Evolutionary conservation across 1,140 invertebrate species (phyloP).

Genomic region (Aphaenogaster floridana): DNA sequence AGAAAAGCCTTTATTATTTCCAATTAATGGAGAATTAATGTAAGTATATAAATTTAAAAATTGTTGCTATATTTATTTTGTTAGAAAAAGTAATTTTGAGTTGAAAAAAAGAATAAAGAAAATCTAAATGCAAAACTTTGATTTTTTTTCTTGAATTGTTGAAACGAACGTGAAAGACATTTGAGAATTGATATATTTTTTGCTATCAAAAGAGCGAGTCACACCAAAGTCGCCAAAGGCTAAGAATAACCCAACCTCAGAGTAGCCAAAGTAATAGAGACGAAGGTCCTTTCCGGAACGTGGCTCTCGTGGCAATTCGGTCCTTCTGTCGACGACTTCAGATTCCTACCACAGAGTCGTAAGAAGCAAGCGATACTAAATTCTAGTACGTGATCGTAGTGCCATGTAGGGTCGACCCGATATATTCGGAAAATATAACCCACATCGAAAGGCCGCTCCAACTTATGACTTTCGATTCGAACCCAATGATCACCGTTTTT

Average conservation of each 20-base stretch:
- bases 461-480: conserved; percentile 30
- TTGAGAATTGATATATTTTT: conserved; percentile 34
- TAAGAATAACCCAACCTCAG: conserved; percentile 38
- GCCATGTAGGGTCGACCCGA: conserved; percentile 14
- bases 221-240: background rate
- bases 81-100: background rate
- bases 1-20: background rate
- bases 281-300: conserved; percentile 42
- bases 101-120: background rate
- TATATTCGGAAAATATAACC: conserved; percentile 56
- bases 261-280: conserved; percentile 52
- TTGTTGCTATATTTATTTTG: background rate
- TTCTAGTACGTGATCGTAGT: conserved; percentile 64
- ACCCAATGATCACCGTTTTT: background rate
- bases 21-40: background rate
- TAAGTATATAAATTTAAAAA: background rate
- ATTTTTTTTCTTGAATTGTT: background rate
- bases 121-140: background rate
- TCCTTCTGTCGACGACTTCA: conserved; percentile 48
- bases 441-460: conserved; percentile 41
- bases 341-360: conserved; percentile 50
- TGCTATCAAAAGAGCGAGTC: background rate
- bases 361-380: conserved; percentile 72
- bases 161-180: conserved; percentile 1
- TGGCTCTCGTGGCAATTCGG: conserved; percentile 53